phyloP scores from a whole-genome alignment of 2,888 invertebrate species.

The Sminthurides aquaticus region DNA sequence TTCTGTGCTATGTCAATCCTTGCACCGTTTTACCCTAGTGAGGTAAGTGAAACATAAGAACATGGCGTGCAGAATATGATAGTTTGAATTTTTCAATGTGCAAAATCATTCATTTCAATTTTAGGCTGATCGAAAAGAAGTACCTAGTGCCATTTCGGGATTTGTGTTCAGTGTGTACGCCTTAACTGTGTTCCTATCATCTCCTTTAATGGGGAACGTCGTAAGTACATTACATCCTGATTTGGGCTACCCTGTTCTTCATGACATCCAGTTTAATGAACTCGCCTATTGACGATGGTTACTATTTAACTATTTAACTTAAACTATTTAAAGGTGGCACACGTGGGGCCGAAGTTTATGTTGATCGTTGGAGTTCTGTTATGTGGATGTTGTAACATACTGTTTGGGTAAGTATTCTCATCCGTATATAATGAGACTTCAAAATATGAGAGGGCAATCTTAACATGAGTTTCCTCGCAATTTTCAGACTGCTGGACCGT shows the following conservation, averaged over 20 bases:
- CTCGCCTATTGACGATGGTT: too few species aligned
- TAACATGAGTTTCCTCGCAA: not conserved
- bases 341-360: conserved; percentile 64
- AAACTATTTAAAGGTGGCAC: too few species aligned
- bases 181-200: conserved; percentile 63
- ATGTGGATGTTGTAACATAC: conserved; percentile 63
- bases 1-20: conserved; percentile 72
- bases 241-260: too few species aligned
- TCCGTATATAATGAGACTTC: too few species aligned
- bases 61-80: too few species aligned
- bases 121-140: conserved; percentile 60
- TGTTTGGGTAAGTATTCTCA: conserved; percentile 66
- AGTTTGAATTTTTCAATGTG: not conserved
- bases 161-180: conserved; percentile 73
- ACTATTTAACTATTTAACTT: too few species aligned
- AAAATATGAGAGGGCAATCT: too few species aligned
- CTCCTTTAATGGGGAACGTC: conserved; percentile 66
- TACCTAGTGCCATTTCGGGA: conserved; percentile 62
- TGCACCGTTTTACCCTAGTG: conserved; percentile 70
- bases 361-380: conserved; percentile 64
- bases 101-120: conserved; percentile 24
- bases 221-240: too few species aligned
- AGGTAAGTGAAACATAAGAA: conserved; percentile 47
- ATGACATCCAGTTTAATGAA: too few species aligned
- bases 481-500: conserved; percentile 56